Evolutionary conservation across 2,113 vertebrate species (phyloP), one percentile per base, ranked within the genome.

Genomic region (Oophaga pumilio): DNA sequence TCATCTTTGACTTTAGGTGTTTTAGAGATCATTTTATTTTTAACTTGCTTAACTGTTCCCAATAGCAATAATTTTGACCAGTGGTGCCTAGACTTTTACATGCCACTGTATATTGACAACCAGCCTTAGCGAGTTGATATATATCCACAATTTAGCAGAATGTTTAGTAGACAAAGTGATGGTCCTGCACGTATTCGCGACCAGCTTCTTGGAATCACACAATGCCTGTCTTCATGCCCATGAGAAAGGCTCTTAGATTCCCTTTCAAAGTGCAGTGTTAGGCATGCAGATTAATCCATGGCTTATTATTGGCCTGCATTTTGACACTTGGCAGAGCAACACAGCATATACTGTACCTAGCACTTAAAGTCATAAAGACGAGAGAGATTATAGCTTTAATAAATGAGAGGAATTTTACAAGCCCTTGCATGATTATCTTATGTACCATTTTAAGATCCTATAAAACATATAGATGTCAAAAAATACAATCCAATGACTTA

Each of bases 201-300:
- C 66, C 24, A 74, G 78, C 78, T 87, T 49, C 78, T 87, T 78
- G 86, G 78, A 87, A 66, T 14, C 2, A 60, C 78, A 87, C 86
- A 87, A 87, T 87, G 86, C 20, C 78, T 73, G 66, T 81, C 52
- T 82, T 87, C 56, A 74, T 81, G 78, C 77, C 78, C 62, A 15
- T 81, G 86, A 82, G 85, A 86, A 86, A 86, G 85, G n/a, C 85
- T 80, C 50, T n/a, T 53, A 71, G 62, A 68, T 68, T 56, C 49
- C 56, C 22, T 79, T 86, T 80, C 49, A 69, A 18, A 86, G 56
- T 62, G 68, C 33, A 59, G 78, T 60, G 78, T 26, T 87, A 82
- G 71, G 86, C 77, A 87, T 87, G 68, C 86, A 87, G 86, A 87
- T 87, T 71, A 82, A 78, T 81, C 50, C 78, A 81, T 80, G 86